A percentile compares a stretch with the other conserved stretches of the same genome.
phyloP scores from a whole-genome alignment of 2,797 vertebrate species.

The Coilia nasus region DNA sequence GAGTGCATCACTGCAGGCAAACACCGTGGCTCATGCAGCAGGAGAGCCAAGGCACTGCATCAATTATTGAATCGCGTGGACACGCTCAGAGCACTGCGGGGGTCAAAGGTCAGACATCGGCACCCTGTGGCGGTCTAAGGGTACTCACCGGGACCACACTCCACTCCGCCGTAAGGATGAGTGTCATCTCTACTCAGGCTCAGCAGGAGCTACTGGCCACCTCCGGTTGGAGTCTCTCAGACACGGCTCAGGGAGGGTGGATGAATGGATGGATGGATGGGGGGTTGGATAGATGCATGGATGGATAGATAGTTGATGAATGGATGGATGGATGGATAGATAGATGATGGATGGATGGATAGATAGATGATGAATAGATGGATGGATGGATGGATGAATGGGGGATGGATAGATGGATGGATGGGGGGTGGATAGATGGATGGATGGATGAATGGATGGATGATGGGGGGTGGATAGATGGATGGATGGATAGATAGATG shows the following conservation, averaged over 20 bases:
- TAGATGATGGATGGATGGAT: no score
- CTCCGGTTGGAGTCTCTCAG: no score
- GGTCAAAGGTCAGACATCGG: conserved; percentile 71
- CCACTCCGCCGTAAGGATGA: background rate
- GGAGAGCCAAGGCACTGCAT: conserved; percentile 52
- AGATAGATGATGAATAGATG: no score
- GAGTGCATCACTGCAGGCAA: conserved; percentile 54
- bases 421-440: no score
- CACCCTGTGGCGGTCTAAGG: conserved; percentile 62
- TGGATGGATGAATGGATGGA: no score
- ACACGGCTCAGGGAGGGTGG: background rate
- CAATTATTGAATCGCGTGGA: conserved; percentile 33
- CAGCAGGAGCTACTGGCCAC: background rate
- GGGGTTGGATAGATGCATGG: background rate
- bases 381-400: no score
- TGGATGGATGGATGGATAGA: no score
- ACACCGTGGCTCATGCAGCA: conserved; percentile 53
- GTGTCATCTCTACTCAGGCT: background rate
- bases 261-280: background rate
- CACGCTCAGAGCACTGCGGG: conserved; percentile 60
- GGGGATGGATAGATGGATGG: no score
- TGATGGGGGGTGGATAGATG: no score
- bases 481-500: no score
- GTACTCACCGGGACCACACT: background rate
- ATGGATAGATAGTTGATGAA: no score